Percentiles rank a stretch among this genome's conserved stretches.
phyloP scores from a whole-genome alignment of 2,888 invertebrate species.

The Calameuta idolon region DNA sequence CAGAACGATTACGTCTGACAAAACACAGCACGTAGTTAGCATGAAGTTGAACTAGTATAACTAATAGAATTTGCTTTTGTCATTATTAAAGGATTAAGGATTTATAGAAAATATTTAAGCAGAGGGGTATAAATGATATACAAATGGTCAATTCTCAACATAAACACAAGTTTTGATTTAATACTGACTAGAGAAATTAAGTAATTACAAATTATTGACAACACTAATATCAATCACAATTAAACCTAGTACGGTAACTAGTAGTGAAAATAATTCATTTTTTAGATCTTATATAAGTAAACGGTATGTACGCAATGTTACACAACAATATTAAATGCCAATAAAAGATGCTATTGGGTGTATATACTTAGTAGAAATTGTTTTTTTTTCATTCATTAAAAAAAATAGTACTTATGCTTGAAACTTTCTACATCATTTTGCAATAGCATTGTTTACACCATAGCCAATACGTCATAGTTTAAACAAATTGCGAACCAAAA shows the following conservation, averaged over 20 bases:
- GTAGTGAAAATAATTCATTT: not conserved
- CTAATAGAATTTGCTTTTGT: not conserved
- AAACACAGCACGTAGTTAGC: not conserved
- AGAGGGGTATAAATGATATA: not conserved
- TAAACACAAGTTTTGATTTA: slow-evolving; percentile 34
- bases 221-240: slow-evolving; percentile 13
- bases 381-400: not conserved
- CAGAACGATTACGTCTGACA: not conserved
- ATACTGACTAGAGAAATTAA: slow-evolving; percentile 45
- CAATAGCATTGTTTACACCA: not conserved
- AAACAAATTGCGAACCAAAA: not conserved
- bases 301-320: not conserved
- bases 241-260: slow-evolving; percentile 10
- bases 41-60: not conserved
- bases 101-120: not conserved
- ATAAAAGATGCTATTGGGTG: not conserved
- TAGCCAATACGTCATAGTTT: not conserved
- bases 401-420: not conserved
- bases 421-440: not conserved
- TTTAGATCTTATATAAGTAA: not conserved
- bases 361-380: not conserved
- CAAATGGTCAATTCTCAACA: not conserved
- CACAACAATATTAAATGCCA: not conserved
- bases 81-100: not conserved
- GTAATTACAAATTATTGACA: slow-evolving; percentile 22